These are phyloP conservation scores for Myiagra hebetior DNA, from an alignment of 2,113 vertebrate species.

Conservation along the genomic window DNA sequence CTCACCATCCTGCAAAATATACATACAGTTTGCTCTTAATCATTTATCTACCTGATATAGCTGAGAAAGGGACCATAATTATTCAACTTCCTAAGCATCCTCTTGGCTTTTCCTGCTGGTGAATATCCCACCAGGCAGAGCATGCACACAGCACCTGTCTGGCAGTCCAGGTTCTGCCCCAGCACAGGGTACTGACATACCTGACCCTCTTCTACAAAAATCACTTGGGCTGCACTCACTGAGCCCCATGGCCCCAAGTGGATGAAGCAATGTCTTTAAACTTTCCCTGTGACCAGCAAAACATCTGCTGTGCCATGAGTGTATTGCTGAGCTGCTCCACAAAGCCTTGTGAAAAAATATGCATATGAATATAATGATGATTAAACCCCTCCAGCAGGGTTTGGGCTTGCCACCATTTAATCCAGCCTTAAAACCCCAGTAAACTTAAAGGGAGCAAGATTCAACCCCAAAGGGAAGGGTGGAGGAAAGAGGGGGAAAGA, in stretches of 20 bases:
- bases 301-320: not conserved
- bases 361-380: not conserved
- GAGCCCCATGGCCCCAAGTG: not conserved
- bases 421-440: not conserved
- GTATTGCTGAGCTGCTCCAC: not conserved
- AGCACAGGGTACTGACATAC: not conserved
- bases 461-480: not conserved
- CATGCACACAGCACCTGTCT: fast-evolving
- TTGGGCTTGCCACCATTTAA: not conserved
- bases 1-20: not conserved
- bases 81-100: not conserved
- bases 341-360: not conserved
- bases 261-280: not conserved
- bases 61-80: not conserved
- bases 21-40: not conserved
- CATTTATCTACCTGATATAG: not conserved
- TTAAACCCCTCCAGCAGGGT: not conserved
- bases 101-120: not conserved
- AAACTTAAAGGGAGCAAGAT: not conserved
- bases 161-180: not conserved
- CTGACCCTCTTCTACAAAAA: not conserved
- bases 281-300: not conserved
- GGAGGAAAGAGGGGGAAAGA: not conserved
- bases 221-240: not conserved
- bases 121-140: not conserved